Base-by-base conservation (phyloP, 2,888 invertebrate genomes). In the Heliconius charithonia region DNA sequence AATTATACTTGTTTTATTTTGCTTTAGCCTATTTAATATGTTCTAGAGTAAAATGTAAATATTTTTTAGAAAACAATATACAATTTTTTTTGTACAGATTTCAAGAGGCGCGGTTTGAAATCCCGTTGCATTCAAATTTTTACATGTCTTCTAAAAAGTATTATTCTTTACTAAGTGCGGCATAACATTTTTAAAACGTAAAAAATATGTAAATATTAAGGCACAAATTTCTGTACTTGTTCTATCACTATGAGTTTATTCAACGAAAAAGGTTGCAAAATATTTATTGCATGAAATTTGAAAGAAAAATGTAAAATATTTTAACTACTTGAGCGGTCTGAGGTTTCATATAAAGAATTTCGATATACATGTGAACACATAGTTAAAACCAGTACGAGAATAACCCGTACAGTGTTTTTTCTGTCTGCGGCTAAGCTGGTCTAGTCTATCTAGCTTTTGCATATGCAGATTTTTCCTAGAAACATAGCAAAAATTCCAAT, bases 321-420 rank as follows among this genome's bases (percentile, higher is more conserved):
- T 67, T 7, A 59, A 59, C n/a, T 37, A 16, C 25, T 67, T 41
- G 12, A 67, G 41, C 25, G 37, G 37, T 41, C 41, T 67, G n/a
- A 67, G 67, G 13, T 41, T 67, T 67, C 37, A 13, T 37, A 67
- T 41, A 41, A 67, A 67, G 13, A 41, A n/a, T 41, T 41, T 67
- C 67, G 41, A n/a, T 37, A 67, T 67, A 67, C 37, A 67, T n/a
- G 41, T 66, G 66, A 37, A 32, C 7, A 66, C 32, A n/a, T 4
- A 62, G 66, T 37, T 67, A 6, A 67, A 67, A 41, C 67, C n/a
- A n/a, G 66, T 67, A 67, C 37, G 37, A 67, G 41, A 37, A 67
- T 41, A 66, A 66, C 37, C 16, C n/a, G 13, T 67, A 25, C 67
- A 67, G 41, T 67, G 7, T 41, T 41, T 66, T 67, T 41, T 67